These are phyloP conservation scores for Leistus spinibarbis DNA, from an alignment of 2,888 invertebrate species.

Conservation along the genomic window DNA sequence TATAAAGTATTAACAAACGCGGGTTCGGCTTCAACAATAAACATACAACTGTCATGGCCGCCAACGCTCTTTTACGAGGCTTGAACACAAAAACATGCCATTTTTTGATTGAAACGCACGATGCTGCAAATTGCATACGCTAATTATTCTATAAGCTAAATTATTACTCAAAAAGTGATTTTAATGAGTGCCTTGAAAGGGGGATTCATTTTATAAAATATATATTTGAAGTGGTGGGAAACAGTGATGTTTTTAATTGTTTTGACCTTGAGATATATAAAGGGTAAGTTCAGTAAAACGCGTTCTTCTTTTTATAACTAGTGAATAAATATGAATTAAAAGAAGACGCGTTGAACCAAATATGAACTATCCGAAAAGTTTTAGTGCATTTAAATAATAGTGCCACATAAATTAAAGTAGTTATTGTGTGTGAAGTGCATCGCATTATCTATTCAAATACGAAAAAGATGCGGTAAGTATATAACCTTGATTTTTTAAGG, in stretches of 20 bases:
- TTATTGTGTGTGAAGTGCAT: no score
- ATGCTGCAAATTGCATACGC: not conserved
- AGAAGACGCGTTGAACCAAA: not conserved
- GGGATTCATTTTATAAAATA: constrained; percentile 17
- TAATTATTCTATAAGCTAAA: not conserved
- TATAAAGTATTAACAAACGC: constrained; percentile 37
- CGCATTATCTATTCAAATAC: no score
- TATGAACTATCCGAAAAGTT: not conserved
- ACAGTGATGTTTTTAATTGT: constrained; percentile 29
- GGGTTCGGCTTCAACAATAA: constrained; percentile 39
- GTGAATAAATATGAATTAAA: not conserved
- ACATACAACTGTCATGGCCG: constrained; percentile 40
- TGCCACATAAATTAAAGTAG: not conserved
- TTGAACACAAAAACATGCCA: constrained; percentile 8
- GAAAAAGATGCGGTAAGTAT: no score
- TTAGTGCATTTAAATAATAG: not conserved
- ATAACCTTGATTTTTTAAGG: no score
- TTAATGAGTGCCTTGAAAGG: not conserved
- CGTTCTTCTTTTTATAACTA: constrained; percentile 4
- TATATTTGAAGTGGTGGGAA: constrained; percentile 23
- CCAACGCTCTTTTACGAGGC: constrained; percentile 28
- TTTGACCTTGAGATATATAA: constrained; percentile 24
- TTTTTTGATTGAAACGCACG: constrained; percentile 3
- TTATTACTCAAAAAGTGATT: not conserved
- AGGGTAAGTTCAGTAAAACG: constrained; percentile 5